Base-by-base conservation (phyloP, 2,888 invertebrate genomes). In the Tipula confusa region DNA sequence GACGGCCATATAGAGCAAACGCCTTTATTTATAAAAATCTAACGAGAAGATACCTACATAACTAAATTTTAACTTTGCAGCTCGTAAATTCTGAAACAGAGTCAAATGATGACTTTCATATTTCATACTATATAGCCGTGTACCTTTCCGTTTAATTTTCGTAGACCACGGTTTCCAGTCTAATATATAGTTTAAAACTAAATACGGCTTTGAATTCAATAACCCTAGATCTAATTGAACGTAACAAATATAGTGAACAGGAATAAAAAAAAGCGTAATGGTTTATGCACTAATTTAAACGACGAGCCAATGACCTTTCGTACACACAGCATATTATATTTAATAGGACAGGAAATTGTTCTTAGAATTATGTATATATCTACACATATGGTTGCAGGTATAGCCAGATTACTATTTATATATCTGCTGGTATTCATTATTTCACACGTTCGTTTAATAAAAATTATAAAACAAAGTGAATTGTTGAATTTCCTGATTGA, bases 221-320 rank as follows among this genome's bases (percentile, higher is more conserved):
- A 64, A 64, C 64, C 64, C 64, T 24, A 64, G 24, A 24, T 24
- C 64, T 64, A 64, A 64, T 64, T 64, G 64, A 64, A 64, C 64
- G 64, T 64, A 64, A 64, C 64, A 64, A 64, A 64, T n/a, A 64
- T 24, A 6, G 15, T 18, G 15, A 38, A 33, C n/a, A 4, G 43
- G 15, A n/a, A 36, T 36, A 36, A 7, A 31, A 5, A 36, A 36
- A 9, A 36, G 36, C 11, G 43, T 64, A 64, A 64, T 64, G 64
- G 64, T 64, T 64, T 64, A 64, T 64, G 64, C 64, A 64, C n/a
- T 64, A 43, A 64, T 43, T 43, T 43, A 64, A 64, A 24, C 64
- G 13, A 4, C 24, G 64, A 64, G 64, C 64, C 64, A 64, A 64
- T 64, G 64, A 64, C 64, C 64, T 64, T 6, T 64, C 11, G 43